Evolutionary conservation across 2,113 vertebrate genomes (phyloP), one percentile per base, ranked within the genome.

Genomic region (cattle (Bos taurus)): DNA sequence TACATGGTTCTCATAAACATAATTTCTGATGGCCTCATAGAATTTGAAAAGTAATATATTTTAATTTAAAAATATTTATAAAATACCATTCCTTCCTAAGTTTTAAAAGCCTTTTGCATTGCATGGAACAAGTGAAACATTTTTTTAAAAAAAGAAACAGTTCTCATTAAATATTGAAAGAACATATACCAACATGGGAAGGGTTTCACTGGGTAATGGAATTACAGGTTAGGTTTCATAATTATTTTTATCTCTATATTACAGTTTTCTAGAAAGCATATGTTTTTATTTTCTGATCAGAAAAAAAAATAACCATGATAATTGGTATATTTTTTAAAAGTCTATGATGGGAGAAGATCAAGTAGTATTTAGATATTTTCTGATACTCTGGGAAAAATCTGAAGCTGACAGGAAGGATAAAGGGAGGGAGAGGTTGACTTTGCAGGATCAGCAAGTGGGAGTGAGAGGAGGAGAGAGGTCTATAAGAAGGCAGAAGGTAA

Each of bases 151-250:
- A 40, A 74, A 50, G 25, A 97, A 92, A 86, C 7, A 52, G 6
- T n/a, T 83, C 23, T 87, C 12, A 89, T 77, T 88, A 48, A 85
- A 97, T 92, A 86, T 96, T 90, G 43, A 87, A 92, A 94, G 64
- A 25, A 60, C 4, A 4, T 78, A 82, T 7, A 67, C 26, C 16
- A 33, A 85, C 17, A 43, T 62, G 26, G 67, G 54, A 46, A 90
- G 46, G 95, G 10, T 90, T 90, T 60, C 40, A 92, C 1, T 57
- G 40, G 59, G 52, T 71, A 95, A 89, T 40, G 26, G 26, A 92
- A 62, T 46, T 86, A 14, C 7, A 57, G n/a, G n/a, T 26, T n/a
- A 52, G n/a, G 7, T 43, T n/a, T 90, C 71, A 30, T 19, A 5
- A 77, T 80, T 7, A 71, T 2, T 54, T 23, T 62, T 95, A 10